phyloP scores from a whole-genome alignment of 1,140 invertebrate genomes.

The Brachionus koreanus region DNA sequence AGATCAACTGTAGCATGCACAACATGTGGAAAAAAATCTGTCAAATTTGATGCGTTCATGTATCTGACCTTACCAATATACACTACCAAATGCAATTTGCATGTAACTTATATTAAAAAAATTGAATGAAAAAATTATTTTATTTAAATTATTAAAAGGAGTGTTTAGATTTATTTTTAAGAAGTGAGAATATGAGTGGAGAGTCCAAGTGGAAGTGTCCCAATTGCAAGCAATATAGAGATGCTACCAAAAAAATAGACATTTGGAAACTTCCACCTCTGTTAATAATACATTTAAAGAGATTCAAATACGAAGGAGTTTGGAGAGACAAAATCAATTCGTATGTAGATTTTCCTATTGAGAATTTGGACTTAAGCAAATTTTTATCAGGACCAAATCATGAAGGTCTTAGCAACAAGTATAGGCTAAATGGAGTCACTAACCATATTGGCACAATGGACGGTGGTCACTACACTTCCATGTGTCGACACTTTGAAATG shows the following conservation, averaged over 20 bases:
- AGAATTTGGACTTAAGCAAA: constrained; percentile 66
- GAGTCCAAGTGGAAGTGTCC: constrained; percentile 56
- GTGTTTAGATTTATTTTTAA: constrained; percentile 74
- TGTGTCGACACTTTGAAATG: constrained; percentile 56
- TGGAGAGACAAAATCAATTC: constrained; percentile 55
- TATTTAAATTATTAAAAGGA: constrained; percentile 61
- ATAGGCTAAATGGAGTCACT: constrained; percentile 20
- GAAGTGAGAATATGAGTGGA: constrained; percentile 72
- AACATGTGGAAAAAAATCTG: constrained; percentile 70
- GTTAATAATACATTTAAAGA: constrained; percentile 56
- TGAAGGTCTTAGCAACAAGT: background rate
- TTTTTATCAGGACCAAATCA: constrained; percentile 64
- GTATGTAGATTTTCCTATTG: constrained; percentile 55
- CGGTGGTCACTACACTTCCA: constrained; percentile 70
- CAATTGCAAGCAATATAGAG: constrained; percentile 51
- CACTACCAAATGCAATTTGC: background rate
- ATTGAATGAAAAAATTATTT: background rate
- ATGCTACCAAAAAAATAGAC: constrained; percentile 56
- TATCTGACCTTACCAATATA: constrained; percentile 77
- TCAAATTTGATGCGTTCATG: constrained; percentile 83
- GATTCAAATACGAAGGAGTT: constrained; percentile 48
- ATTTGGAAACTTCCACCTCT: constrained; percentile 57
- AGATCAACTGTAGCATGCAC: constrained; percentile 75
- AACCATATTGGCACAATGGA: constrained; percentile 88
- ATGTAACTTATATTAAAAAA: background rate